A percentile compares a stretch with the other conserved stretches of the same genome.
phyloP scores from a whole-genome alignment of 2,888 invertebrate species.

The Idaea aversata region DNA sequence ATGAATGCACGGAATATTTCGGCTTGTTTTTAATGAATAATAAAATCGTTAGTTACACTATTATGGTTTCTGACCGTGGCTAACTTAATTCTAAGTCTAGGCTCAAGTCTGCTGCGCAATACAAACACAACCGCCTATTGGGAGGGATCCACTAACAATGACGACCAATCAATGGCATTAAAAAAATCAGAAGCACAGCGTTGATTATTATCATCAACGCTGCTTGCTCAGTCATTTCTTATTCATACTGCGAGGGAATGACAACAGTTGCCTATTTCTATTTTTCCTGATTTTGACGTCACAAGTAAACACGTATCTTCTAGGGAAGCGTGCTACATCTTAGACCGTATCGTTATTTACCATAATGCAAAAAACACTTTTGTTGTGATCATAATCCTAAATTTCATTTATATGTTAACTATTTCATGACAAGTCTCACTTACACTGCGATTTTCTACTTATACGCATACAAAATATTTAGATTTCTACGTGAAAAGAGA shows the following conservation, averaged over 20 bases:
- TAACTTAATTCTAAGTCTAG: neutral
- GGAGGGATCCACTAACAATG: neutral
- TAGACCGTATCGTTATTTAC: neutral
- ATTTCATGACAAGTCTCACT: too few species aligned
- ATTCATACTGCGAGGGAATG: neutral
- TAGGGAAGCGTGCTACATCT: neutral
- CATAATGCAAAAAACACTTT: neutral
- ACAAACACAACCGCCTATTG: neutral
- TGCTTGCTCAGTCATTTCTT: neutral
- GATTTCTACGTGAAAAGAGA: too few species aligned
- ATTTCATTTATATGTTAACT: too few species aligned
- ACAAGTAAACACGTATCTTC: neutral
- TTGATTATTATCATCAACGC: neutral
- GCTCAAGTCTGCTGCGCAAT: neutral
- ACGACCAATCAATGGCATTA: neutral
- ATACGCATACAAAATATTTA: too few species aligned
- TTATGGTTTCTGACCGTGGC: neutral
- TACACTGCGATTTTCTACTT: too few species aligned
- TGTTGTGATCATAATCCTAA: neutral
- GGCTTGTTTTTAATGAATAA: slow-evolving; percentile 10
- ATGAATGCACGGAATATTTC: slow-evolving; percentile 13
- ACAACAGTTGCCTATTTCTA: too few species aligned
- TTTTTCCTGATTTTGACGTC: too few species aligned
- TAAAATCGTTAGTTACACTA: neutral
- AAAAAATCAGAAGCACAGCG: neutral